Conservation (phyloP, 2,797 vertebrate species). For the Melanotaenia trifasciata region DNA sequence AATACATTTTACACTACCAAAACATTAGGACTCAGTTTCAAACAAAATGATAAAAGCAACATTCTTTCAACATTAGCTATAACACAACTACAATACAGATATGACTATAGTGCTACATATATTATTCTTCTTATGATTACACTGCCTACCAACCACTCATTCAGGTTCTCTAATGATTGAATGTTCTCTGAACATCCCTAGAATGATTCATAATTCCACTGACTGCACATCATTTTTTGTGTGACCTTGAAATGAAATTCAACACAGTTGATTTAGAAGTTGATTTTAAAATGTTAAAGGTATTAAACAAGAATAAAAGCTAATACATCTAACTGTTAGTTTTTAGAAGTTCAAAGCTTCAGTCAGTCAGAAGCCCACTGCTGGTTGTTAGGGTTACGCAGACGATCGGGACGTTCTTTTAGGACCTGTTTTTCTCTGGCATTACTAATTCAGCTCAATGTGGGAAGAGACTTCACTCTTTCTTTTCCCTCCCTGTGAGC, state of each 20-base stretch:
- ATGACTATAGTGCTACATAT: slow-evolving; percentile 21
- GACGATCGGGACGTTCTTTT: slow-evolving; percentile 76
- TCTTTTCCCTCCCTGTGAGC: slow-evolving; percentile 60
- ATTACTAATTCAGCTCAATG: slow-evolving; percentile 83
- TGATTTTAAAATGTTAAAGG: slow-evolving; percentile 51
- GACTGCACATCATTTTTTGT: neutral
- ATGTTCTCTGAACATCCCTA: slow-evolving; percentile 6
- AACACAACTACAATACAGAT: slow-evolving; percentile 24
- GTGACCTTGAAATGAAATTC: slow-evolving; percentile 24
- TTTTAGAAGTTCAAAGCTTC: slow-evolving; percentile 27
- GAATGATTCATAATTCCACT: slow-evolving; percentile 22
- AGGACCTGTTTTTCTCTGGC: slow-evolving; percentile 77
- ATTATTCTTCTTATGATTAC: slow-evolving; percentile 33
- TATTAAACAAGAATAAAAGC: slow-evolving; percentile 52
- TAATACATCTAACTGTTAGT: slow-evolving; percentile 39
- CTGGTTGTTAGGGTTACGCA: slow-evolving; percentile 64
- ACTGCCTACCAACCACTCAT: slow-evolving; percentile 30
- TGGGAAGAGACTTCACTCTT: slow-evolving; percentile 76
- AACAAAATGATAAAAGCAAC: slow-evolving; percentile 6
- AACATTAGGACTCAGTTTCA: slow-evolving; percentile 1
- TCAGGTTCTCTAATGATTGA: slow-evolving; percentile 6
- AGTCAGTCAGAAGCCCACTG: slow-evolving; percentile 57
- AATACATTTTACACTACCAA: neutral
- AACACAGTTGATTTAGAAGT: slow-evolving; percentile 44
- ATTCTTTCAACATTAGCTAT: slow-evolving; percentile 4